Evolutionary conservation across 2,888 invertebrate genomes (phyloP).

Genomic region (Caenorhabditis drosophilae): DNA sequence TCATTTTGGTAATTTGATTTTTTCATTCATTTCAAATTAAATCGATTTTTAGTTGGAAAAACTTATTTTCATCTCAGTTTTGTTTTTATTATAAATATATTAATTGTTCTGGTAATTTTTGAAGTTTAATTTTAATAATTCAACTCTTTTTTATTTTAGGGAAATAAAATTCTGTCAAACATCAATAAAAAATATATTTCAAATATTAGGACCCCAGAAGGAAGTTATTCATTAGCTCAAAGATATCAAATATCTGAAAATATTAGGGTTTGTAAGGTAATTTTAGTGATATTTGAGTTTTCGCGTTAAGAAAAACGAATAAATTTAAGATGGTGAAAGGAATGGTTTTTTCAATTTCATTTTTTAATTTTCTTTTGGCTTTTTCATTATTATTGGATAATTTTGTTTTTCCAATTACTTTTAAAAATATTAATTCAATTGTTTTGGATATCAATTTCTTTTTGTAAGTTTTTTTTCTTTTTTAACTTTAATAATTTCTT

Average conservation of each 20-base stretch:
- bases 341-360: neutral
- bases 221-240: constrained; percentile 2
- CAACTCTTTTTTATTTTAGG: neutral
- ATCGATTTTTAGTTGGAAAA: constrained; percentile 1
- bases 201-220: neutral
- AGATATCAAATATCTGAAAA: constrained; percentile 8
- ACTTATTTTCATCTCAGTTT: neutral
- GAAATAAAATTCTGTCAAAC: neutral
- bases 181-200: neutral
- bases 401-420: neutral
- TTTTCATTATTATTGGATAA: too few species aligned
- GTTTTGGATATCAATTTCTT: too few species aligned
- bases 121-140: neutral
- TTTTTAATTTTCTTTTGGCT: too few species aligned
- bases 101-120: neutral
- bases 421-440: constrained; percentile 1
- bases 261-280: constrained; percentile 7
- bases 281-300: too few species aligned
- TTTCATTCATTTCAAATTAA: neutral
- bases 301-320: neutral
- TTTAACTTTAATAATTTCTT: too few species aligned
- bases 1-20: neutral
- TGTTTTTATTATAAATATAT: neutral
- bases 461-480: too few species aligned
- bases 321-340: neutral